Evolutionary conservation across 2,888 invertebrate genomes (phyloP), one percentile per base, ranked within the genome.

Genomic region (Sarcophaga rosellei): DNA sequence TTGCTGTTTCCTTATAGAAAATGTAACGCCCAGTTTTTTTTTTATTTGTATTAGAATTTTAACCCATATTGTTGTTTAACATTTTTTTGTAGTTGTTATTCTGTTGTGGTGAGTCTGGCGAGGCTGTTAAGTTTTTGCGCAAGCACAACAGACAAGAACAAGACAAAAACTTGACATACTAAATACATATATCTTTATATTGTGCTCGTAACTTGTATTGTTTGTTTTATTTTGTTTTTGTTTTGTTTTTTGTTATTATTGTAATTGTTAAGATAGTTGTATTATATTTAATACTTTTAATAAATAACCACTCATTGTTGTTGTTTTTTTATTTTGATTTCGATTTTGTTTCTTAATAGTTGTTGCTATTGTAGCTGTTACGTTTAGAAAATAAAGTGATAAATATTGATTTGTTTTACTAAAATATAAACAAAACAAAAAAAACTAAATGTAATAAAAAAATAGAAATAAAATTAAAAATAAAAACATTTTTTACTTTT

Each of bases 81-180:
- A 8, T 10, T 35, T 35, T 35, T 35, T 6, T 35, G 8, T 10
- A 8, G 8, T 2, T 35, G 10, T 35, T 35, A 35, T 35, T 35
- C 35, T 35, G 35, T 35, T 35, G 17, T 66, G 21, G 45, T n/a
- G 21, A 47, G 12, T 53, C 25, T 72, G n/a, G n/a, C 17, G 65
- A 66, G 25, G 63, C 69, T 23, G 44, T 77, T 66, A 47, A 25
- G 61, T 76, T 70, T 62, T 61, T 62, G 8, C 23, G 17, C 35
- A 21, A 21, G 35, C 65, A 66, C 65, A 72, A 35, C 21, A 66
- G 86, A 83, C 86, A 86, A 86, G 86, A 86, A 86, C 86, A 86
- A 86, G 86, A 86, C 83, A 83, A 80, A 76, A 86, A 86, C 83
- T 86, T 86, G 86, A 86, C 86, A 86, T 44, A 73, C 77, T 76